Percentiles rank a stretch among this genome's conserved stretches.
These are phyloP conservation scores for Hirudo medicinalis DNA, from an alignment of 1,140 invertebrate genomes.

Conservation along the genomic window DNA sequence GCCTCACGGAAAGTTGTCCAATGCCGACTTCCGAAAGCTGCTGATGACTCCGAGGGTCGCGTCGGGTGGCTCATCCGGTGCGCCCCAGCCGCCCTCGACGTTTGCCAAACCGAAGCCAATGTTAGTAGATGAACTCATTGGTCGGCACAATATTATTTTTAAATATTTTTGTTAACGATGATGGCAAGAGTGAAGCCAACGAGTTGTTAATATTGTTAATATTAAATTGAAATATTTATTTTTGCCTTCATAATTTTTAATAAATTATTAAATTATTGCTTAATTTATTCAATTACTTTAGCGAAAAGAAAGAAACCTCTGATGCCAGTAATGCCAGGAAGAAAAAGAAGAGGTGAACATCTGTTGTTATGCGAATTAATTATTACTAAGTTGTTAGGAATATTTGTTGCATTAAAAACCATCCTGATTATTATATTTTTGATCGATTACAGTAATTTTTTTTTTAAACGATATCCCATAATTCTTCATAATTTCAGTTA, in stretches of 20 bases:
- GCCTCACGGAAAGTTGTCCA: slow-evolving; percentile 54
- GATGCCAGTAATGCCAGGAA: slow-evolving; percentile 27
- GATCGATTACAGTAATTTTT: not conserved
- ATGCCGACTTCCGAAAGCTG: slow-evolving; percentile 89
- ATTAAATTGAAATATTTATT: not conserved
- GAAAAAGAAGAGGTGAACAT: slow-evolving; percentile 43
- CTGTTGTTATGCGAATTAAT: not conserved
- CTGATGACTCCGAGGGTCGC: slow-evolving; percentile 71
- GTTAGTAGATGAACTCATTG: not conserved
- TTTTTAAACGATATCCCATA: not conserved
- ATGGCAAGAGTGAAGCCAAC: no score
- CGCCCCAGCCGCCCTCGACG: not conserved
- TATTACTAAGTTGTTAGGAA: not conserved
- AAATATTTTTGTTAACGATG: no score
- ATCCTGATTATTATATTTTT: no score
- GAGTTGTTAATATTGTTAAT: no score
- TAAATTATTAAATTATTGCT: no score
- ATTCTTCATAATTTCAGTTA: slow-evolving; percentile 46
- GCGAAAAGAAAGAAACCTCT: not conserved
- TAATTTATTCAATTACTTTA: not conserved
- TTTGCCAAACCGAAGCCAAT: slow-evolving; percentile 16
- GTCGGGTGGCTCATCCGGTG: slow-evolving; percentile 10
- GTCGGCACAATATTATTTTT: no score
- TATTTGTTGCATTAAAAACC: no score
- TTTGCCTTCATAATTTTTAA: not conserved